Evolutionary conservation across 2,113 vertebrate genomes (phyloP).

Genomic region (Lutjanus erythropterus): DNA sequence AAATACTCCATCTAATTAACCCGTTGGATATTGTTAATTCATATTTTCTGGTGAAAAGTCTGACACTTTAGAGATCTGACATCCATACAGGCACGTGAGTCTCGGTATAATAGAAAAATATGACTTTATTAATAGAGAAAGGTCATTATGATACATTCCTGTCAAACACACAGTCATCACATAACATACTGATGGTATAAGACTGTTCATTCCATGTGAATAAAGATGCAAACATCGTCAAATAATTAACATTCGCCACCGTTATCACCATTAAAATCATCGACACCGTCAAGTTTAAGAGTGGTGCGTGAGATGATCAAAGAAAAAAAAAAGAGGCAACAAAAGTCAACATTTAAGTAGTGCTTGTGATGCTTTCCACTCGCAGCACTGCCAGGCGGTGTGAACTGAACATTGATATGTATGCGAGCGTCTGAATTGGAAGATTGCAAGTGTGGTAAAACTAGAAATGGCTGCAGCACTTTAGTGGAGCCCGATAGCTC

Average conservation of each 20-base stretch:
- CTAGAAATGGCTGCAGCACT: slow-evolving; percentile 37
- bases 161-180: slow-evolving; percentile 81
- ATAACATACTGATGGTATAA: slow-evolving; percentile 76
- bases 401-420: slow-evolving; percentile 12
- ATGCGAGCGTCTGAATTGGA: slow-evolving; percentile 19
- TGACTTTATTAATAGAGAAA: slow-evolving; percentile 98
- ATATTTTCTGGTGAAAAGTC: neutral
- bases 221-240: slow-evolving; percentile 69
- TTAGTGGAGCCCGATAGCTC: slow-evolving; percentile 38
- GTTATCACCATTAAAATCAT: slow-evolving; percentile 57
- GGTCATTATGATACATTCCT: slow-evolving; percentile 86
- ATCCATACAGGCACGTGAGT: slow-evolving; percentile 1
- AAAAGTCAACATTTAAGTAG: slow-evolving; percentile 35
- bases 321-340: slow-evolving; percentile 6
- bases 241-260: slow-evolving; percentile 45
- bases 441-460: slow-evolving; percentile 32
- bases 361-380: slow-evolving; percentile 14
- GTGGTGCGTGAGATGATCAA: slow-evolving; percentile 30
- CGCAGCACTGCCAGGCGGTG: neutral
- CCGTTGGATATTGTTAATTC: neutral
- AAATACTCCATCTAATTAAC: neutral
- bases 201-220: slow-evolving; percentile 78
- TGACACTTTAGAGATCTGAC: neutral
- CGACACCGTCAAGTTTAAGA: slow-evolving; percentile 60
- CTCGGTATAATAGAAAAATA: slow-evolving; percentile 94